Percentiles rank a stretch among this genome's conserved stretches.
Evolutionary conservation across 2,888 invertebrate genomes (phyloP).

Genomic region (Trichogramma dendrolimi): DNA sequence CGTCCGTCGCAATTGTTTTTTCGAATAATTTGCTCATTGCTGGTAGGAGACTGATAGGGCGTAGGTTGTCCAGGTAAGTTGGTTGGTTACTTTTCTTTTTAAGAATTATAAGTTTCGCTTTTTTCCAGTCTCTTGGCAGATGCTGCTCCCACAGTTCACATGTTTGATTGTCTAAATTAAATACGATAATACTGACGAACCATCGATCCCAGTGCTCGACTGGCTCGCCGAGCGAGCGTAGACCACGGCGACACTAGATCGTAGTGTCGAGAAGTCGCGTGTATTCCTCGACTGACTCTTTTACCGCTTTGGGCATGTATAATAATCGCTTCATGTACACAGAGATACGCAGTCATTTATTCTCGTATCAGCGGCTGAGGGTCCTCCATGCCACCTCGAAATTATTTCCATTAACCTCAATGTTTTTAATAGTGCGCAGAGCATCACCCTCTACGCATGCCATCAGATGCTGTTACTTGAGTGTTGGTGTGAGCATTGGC

Average conservation of each 20-base stretch:
- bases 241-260: background rate
- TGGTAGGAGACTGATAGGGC: too few relatives aligned
- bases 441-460: constrained; percentile 2
- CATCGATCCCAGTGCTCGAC: constrained; percentile 3
- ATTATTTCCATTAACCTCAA: constrained; percentile 1
- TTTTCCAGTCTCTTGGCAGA: background rate
- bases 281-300: background rate
- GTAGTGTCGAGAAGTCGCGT: constrained; percentile 3
- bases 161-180: background rate
- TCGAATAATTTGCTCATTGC: too few relatives aligned
- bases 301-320: background rate
- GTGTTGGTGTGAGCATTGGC: too few relatives aligned
- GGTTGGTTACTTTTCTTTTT: too few relatives aligned
- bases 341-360: background rate
- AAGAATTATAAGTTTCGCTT: background rate
- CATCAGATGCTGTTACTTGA: too few relatives aligned
- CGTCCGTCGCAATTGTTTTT: too few relatives aligned
- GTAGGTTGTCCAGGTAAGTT: too few relatives aligned
- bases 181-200: background rate
- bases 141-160: constrained; percentile 1
- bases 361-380: constrained; percentile 1
- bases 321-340: background rate
- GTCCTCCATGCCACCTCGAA: constrained; percentile 6
- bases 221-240: background rate
- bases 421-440: background rate